These are phyloP conservation scores for Stylophora pistillata DNA, from an alignment of 64 coral and sea anemone species.

Conservation along the genomic window DNA sequence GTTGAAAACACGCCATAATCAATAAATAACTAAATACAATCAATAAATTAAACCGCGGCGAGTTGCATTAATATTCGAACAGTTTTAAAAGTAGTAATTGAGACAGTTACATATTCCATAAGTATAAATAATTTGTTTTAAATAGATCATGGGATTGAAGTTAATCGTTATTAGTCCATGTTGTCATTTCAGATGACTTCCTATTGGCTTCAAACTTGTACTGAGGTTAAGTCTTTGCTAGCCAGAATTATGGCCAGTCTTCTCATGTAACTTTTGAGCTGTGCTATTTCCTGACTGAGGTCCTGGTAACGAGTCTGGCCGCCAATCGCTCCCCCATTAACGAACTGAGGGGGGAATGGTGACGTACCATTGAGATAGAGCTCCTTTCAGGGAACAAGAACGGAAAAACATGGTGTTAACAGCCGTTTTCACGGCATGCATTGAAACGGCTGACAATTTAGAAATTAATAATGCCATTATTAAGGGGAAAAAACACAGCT, in stretches of 20 bases:
- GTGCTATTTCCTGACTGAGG: constrained; percentile 29
- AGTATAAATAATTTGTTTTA: too few species aligned
- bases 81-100: too few species aligned
- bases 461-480: not conserved
- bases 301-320: constrained; percentile 41
- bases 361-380: constrained; percentile 41
- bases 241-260: constrained; percentile 29
- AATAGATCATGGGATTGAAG: too few species aligned
- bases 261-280: constrained; percentile 44
- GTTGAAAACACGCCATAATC: too few species aligned
- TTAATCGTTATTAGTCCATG: too few species aligned
- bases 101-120: too few species aligned
- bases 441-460: too few species aligned
- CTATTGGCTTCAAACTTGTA: not conserved
- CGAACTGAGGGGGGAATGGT: not conserved
- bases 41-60: too few species aligned
- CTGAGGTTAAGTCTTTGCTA: not conserved
- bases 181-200: not conserved
- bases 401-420: not conserved
- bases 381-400: constrained; percentile 28
- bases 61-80: too few species aligned
- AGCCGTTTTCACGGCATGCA: too few species aligned
- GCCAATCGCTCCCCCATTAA: not conserved
- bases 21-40: too few species aligned
- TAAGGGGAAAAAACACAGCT: not conserved